Conservation (phyloP, 2,797 vertebrate species). For the Australoheros facetus region DNA sequence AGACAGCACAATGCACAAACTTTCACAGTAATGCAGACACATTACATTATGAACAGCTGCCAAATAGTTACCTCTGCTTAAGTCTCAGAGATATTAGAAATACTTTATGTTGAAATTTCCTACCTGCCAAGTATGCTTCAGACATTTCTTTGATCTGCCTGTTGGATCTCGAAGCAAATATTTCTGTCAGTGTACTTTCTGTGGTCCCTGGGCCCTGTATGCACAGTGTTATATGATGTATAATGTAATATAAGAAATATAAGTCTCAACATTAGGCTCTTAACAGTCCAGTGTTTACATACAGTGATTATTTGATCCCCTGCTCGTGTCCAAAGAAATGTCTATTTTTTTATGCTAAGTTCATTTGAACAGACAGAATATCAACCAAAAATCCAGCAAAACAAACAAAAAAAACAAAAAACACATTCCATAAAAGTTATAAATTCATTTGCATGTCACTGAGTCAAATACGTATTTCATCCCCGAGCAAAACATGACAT, state of each 20-base stretch:
- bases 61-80: background rate
- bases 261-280: background rate
- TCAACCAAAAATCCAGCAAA: too few relatives aligned
- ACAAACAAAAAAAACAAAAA: too few relatives aligned
- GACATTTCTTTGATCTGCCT: slow-evolving; percentile 84
- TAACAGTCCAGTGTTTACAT: background rate
- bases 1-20: background rate
- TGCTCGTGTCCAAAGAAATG: too few relatives aligned
- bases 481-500: too few relatives aligned
- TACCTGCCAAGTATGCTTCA: slow-evolving; percentile 86
- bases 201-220: slow-evolving; percentile 86
- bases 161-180: slow-evolving; percentile 87
- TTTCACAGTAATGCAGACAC: background rate
- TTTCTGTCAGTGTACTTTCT: slow-evolving; percentile 87
- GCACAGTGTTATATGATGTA: background rate
- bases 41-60: background rate
- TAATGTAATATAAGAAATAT: background rate
- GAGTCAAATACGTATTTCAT: too few relatives aligned
- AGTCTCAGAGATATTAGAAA: background rate
- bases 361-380: too few relatives aligned
- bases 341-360: too few relatives aligned
- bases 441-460: too few relatives aligned
- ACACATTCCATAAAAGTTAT: too few relatives aligned
- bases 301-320: too few relatives aligned
- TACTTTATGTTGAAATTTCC: background rate